These are phyloP conservation scores for Lamprotornis superbus DNA, from an alignment of 2,113 vertebrate species.

Conservation along the genomic window DNA sequence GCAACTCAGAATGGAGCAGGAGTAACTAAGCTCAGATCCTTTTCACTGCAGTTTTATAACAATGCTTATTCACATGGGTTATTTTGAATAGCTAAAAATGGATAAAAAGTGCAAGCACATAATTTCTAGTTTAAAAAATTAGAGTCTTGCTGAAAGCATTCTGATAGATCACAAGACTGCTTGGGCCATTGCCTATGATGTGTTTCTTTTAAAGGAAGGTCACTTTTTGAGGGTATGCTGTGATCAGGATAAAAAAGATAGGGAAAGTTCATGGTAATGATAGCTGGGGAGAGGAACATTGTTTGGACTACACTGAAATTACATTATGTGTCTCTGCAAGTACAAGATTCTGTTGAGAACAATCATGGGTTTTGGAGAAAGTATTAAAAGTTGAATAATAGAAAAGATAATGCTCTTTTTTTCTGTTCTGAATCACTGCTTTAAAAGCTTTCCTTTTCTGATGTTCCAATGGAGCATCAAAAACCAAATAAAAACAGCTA, in stretches of 20 bases:
- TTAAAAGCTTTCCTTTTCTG: neutral
- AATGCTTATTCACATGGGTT: neutral
- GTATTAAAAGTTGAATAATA: neutral
- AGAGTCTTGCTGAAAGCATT: neutral
- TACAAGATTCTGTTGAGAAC: neutral
- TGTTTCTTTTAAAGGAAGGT: neutral
- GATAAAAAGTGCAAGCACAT: neutral
- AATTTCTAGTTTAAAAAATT: neutral
- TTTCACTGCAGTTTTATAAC: neutral
- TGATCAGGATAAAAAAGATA: neutral
- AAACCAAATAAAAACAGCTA: conserved; percentile 7
- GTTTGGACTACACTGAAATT: neutral
- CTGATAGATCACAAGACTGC: neutral
- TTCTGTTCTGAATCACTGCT: neutral
- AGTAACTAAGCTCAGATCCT: neutral
- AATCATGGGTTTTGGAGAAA: neutral
- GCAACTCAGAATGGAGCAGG: neutral
- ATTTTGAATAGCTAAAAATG: neutral
- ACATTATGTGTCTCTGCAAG: neutral
- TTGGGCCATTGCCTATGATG: neutral
- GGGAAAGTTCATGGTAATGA: conserved; percentile 8
- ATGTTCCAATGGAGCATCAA: neutral
- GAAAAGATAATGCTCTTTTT: neutral
- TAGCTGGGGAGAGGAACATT: neutral
- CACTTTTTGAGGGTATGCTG: neutral